phyloP scores from a whole-genome alignment of 2,888 invertebrate species.

The Tetramorium bicarinatum region DNA sequence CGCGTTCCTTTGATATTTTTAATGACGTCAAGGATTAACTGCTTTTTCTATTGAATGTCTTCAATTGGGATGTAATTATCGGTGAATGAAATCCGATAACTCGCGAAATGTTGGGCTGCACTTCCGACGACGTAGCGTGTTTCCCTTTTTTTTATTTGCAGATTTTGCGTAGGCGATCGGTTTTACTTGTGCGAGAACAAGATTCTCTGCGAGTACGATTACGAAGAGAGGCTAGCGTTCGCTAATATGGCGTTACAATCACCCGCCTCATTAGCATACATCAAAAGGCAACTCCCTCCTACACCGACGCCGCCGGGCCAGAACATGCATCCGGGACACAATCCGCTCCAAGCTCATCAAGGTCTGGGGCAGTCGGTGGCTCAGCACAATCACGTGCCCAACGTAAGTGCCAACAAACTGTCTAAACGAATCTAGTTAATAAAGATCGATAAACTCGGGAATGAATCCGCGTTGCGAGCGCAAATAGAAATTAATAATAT shows the following conservation, averaged over 20 bases:
- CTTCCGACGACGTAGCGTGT: conserved; percentile 23
- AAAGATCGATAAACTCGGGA: not conserved
- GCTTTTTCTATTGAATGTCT: not conserved
- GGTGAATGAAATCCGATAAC: not conserved
- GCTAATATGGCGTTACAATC: conserved; percentile 98
- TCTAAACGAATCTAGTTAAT: not conserved
- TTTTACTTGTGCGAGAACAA: conserved; percentile 99
- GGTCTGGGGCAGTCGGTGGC: conserved; percentile 82
- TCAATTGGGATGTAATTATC: not conserved
- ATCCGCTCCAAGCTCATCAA: conserved; percentile 82
- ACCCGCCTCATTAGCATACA: conserved; percentile 91
- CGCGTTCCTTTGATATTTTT: not conserved
- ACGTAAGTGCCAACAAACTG: conserved; percentile 79
- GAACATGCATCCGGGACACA: conserved; percentile 82
- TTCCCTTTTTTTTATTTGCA: conserved; percentile 85
- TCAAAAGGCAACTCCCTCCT: conserved; percentile 90
- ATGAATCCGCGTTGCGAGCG: not conserved
- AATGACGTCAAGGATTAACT: not conserved
- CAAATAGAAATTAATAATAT: not conserved
- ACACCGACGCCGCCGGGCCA: conserved; percentile 83
- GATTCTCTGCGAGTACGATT: conserved; percentile 99
- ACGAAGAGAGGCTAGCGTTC: conserved; percentile 97
- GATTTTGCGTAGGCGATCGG: conserved; percentile 99
- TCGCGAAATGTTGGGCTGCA: conserved; percentile 1
- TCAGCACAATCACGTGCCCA: conserved; percentile 84